These are phyloP conservation scores for Cataglyphis altisquamis DNA, from an alignment of 2,888 invertebrate genomes.

Conservation along the genomic window DNA sequence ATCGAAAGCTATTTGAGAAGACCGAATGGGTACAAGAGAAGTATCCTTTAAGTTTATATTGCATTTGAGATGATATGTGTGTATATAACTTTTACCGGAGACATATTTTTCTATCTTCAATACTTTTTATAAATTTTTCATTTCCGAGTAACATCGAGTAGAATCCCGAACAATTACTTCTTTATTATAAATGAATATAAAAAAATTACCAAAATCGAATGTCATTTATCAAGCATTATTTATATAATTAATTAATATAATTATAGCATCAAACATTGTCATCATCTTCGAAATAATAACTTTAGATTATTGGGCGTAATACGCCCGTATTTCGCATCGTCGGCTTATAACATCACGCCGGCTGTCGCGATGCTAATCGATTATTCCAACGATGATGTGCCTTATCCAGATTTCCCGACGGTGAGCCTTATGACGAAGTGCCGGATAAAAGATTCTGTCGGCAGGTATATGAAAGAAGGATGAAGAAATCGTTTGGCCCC, in stretches of 20 bases:
- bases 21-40: neutral
- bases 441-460: conserved; percentile 65
- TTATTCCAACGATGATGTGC: conserved; percentile 58
- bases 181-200: neutral
- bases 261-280: neutral
- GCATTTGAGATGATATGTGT: neutral
- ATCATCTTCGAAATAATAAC: conserved; percentile 19
- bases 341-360: conserved; percentile 6
- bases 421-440: conserved; percentile 63
- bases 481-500: conserved; percentile 73
- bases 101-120: neutral
- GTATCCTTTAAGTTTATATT: neutral
- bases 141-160: neutral
- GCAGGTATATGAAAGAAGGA: conserved; percentile 67
- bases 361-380: conserved; percentile 58
- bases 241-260: neutral
- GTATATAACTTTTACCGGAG: neutral
- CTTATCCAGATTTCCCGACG: conserved; percentile 38
- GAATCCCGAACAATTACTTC: neutral
- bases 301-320: conserved; percentile 33
- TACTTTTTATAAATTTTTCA: neutral
- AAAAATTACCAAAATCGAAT: neutral
- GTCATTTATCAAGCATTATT: neutral
- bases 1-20: neutral
- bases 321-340: conserved; percentile 21